Base-by-base conservation (phyloP, 1,140 invertebrate species). In the Aethina tumida region DNA sequence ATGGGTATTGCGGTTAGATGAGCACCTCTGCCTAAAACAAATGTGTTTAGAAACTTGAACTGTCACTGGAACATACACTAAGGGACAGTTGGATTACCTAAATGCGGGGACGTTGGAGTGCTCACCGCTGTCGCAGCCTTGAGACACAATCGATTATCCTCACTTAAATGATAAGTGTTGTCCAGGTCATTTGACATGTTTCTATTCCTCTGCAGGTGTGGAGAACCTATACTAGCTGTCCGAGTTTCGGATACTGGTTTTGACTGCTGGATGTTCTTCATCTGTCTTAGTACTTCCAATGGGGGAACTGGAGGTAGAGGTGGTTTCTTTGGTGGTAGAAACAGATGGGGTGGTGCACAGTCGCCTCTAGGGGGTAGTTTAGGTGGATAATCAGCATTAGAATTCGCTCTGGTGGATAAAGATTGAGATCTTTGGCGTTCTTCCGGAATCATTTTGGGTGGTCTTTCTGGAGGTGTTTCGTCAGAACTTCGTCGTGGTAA, bases 251-350 rank as follows among this genome's bases (percentile, higher is more conserved):
- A 53, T 3, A 57, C 51, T 31, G 59, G 63, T 50, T 70, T 69
- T 9, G 27, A 34, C 20, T 52, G 50, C 12, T 47, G 46, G 5
- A 39, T 27, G 25, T 35, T 47, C 10, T 53, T 58, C 36, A 50
- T 45, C 29, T 66, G 60, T 41, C 68, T 52, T 8, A 52, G 54
- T 3, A 69, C 64, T 57, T 71, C 77, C 54, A 74, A 68, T 43
- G 70, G 72, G 14, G 77, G 73, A 28, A 78, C 72, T 5, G 77
- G 78, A 40, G 80, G 79, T 43, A 82, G 55, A 8, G 78, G 79
- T 24, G 78, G 79, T 60, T 81, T 82, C 56, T 76, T 74, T 17
- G 75, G 73, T 9, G 74, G 72, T 50, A 76, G 43, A 49, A 68
- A 56, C 53, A 74, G 52, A 30, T 69, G 77, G 15, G 68, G 71